Percentiles rank a stretch among this genome's conserved stretches.
Evolutionary conservation across 92 coral and sea anemone species (phyloP).

Genomic region (Heteractis magnifica): DNA sequence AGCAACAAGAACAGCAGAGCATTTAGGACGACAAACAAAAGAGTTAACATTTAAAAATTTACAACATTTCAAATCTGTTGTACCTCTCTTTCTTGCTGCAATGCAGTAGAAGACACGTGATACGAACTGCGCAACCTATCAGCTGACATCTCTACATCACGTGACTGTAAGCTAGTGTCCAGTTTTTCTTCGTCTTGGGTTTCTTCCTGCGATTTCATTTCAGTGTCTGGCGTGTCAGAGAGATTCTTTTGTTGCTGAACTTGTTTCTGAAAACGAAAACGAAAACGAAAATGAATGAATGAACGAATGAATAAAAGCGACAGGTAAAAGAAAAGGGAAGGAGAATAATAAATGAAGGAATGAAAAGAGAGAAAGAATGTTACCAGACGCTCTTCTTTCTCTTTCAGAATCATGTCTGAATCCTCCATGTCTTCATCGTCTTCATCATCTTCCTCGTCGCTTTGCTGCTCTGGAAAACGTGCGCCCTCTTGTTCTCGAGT

Average conservation of each 20-base stretch:
- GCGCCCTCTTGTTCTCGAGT: constrained; percentile 75
- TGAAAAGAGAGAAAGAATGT: background rate
- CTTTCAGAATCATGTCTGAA: constrained; percentile 47
- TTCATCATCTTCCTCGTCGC: constrained; percentile 62
- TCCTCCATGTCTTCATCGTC: constrained; percentile 70
- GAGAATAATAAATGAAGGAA: background rate
- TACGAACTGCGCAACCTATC: constrained; percentile 59
- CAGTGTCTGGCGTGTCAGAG: constrained; percentile 27
- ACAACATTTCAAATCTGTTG: background rate
- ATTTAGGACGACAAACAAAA: background rate
- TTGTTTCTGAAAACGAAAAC: background rate
- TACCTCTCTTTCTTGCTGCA: constrained; percentile 61
- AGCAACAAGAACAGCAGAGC: background rate
- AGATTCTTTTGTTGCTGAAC: constrained; percentile 23
- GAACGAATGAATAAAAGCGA: background rate
- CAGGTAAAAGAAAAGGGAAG: background rate
- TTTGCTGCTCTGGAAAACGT: constrained; percentile 61
- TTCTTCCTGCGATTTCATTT: constrained; percentile 40
- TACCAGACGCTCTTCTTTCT: constrained; percentile 63
- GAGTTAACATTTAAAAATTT: too few species aligned
- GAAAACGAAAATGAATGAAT: background rate
- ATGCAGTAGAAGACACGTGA: constrained; percentile 56
- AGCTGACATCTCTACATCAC: constrained; percentile 13
- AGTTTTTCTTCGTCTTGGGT: constrained; percentile 26
- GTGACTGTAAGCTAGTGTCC: constrained; percentile 19